Evolutionary conservation across 2,113 vertebrate species (phyloP), one percentile per base, ranked within the genome.

Genomic region (Podarcis raffonei): DNA sequence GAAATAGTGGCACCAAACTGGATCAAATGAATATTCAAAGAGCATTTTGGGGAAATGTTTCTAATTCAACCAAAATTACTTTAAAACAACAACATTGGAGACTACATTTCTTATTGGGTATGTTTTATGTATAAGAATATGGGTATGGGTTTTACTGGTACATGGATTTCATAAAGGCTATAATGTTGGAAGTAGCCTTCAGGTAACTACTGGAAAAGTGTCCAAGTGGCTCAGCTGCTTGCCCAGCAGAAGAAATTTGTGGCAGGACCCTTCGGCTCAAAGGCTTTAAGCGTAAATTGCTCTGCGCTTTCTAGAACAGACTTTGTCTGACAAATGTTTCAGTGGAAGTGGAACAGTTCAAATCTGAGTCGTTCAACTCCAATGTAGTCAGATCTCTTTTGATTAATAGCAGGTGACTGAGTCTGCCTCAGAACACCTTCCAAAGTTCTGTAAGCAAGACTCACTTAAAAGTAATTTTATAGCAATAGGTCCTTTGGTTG

Each of bases 391-490:
- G n/a, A 87, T 74, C 48, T 59, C 53, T 42, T 82, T 62, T 87
- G 86, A 87, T 65, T 82, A 87, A 87, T 42, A 72, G 68, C 77
- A 72, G 71, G 53, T n/a, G 86, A 82, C n/a, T 81, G 42, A 27
- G 13, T 39, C 86, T 82, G 68, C 69, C 86, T 72, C 48, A 6
- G 66, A 81, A 87, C 22, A 22, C 78, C 69, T 72, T 71, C 25
- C 78, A 82, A 65, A 82, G 57, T 88, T 83, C 53, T 82, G 12
- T 81, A 82, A 88, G 53, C 79, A 87, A 62, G 53, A 75, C 79
- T 74, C 87, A 72, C 87, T 88, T 82, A 75, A 62, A 75, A 72
- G 72, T 65, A 88, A 75, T 76, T 62, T 79, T 82, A 69, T 42
- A 42, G 27, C 87, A 39, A 27, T 39, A 59, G 32, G 83, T 62